Evolutionary conservation across 2,888 invertebrate genomes (phyloP).

Genomic region (Eumacrocentrus americanus): DNA sequence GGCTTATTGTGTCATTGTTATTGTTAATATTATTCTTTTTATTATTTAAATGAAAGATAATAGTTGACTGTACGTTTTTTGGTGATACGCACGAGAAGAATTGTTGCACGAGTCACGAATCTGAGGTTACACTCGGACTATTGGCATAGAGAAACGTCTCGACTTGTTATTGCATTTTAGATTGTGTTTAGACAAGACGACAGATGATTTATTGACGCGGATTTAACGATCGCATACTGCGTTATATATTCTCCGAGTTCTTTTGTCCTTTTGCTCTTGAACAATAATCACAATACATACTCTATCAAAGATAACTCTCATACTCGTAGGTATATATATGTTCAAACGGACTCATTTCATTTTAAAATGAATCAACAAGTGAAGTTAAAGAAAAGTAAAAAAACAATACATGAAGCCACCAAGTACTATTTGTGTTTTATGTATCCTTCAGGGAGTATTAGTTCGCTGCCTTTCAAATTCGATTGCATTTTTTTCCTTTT

Average conservation of each 20-base stretch:
- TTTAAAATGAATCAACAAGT: too few species aligned
- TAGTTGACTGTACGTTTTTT: neutral
- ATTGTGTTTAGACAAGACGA: slow-evolving; percentile 50
- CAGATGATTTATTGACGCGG: slow-evolving; percentile 50
- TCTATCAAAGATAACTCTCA: slow-evolving; percentile 4
- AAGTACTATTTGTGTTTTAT: too few species aligned
- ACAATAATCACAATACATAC: neutral
- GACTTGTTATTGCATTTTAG: slow-evolving; percentile 40
- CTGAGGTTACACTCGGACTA: neutral
- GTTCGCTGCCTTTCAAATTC: too few species aligned
- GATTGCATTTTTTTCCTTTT: too few species aligned
- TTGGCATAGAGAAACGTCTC: slow-evolving; percentile 7
- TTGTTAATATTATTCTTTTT: neutral
- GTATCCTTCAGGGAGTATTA: too few species aligned
- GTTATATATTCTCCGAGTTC: neutral
- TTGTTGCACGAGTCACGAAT: slow-evolving; percentile 1
- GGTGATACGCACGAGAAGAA: neutral
- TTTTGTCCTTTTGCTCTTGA: slow-evolving; percentile 2
- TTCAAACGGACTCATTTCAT: neutral
- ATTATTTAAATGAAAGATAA: too few species aligned
- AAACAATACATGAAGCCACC: too few species aligned
- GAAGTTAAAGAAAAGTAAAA: too few species aligned
- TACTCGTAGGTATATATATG: neutral
- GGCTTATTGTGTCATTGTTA: too few species aligned
- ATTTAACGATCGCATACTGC: slow-evolving; percentile 20